phyloP scores from a whole-genome alignment of 1,140 invertebrate genomes.

The Drosophila ogumai region DNA sequence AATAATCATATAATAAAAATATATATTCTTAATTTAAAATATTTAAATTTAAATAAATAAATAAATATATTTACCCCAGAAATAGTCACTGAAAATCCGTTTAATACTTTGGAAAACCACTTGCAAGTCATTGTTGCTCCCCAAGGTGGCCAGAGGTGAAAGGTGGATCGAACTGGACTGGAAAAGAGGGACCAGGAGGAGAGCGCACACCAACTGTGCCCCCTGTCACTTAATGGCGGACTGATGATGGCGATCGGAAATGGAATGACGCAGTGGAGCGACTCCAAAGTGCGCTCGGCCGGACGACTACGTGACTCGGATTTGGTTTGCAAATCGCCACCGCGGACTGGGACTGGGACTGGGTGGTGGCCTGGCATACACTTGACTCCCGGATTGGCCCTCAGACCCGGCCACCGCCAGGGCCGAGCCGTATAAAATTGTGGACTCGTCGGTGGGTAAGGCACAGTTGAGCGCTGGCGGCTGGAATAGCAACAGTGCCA shows the following conservation, averaged over 20 bases:
- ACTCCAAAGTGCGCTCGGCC: conserved; percentile 27
- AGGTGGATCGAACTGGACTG: not conserved
- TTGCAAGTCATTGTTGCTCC: not conserved
- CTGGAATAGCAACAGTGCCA: conserved; percentile 38
- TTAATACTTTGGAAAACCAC: not conserved
- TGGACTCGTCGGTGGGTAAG: not conserved
- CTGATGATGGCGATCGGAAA: not conserved
- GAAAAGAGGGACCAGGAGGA: not conserved
- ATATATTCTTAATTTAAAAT: too few relatives aligned
- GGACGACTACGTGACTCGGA: conserved; percentile 51
- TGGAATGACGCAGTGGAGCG: conserved; percentile 31
- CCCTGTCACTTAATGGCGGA: not conserved
- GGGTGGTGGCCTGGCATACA: conserved; percentile 42
- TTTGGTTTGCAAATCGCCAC: conserved; percentile 63
- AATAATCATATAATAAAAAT: too few relatives aligned
- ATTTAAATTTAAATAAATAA: too few relatives aligned
- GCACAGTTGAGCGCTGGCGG: conserved; percentile 63
- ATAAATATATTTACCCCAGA: not conserved
- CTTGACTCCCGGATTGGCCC: conserved; percentile 48
- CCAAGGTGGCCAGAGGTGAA: not conserved
- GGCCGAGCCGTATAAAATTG: conserved; percentile 48
- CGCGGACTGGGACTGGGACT: not conserved
- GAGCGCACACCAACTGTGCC: not conserved
- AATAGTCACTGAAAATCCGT: not conserved
- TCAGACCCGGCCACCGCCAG: too few relatives aligned